Base-by-base conservation (phyloP, 2,797 vertebrate species). In the Columba guinea region DNA sequence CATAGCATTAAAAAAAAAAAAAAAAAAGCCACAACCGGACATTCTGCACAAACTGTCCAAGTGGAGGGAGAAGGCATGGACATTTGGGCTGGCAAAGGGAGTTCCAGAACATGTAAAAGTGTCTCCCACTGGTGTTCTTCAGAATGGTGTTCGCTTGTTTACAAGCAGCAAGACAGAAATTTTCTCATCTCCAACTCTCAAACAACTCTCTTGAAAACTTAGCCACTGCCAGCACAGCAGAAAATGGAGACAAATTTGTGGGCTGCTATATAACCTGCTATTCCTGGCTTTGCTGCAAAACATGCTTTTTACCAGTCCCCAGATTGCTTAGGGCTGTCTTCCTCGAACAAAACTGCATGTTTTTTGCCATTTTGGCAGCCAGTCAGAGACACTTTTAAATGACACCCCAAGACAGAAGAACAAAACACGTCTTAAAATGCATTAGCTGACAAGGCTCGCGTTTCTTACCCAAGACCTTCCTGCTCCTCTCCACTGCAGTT, bases 401-500 rank as follows among this genome's bases (percentile, higher is more conserved):
- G 16, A 2, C 12, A 13, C 6, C 5, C 5, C 5, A 23, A 44
- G 5, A 1, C 2, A 5, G 3, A 22, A 69, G 26, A 37, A 4
- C 7, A 35, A 35, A 24, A 5, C 3, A 7, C 1, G 0, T 6
- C 37, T 30, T 34, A 35, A 74, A 84, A 48, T 0, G 7, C 32
- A 26, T 15, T 10, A 51, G 7, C 9, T 26, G 7, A 34, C 37
- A 13, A 24, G 1, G 4, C 3, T 4, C 6, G 9, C 13, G 1
- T 2, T 30, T 56, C 97, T 97, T 90, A 99, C 99, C 99, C 27
- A 99, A 95, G 12, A 97, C 97, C 46, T 96, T 98, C 53, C 98
- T 98, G 97, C 99, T 99, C 94, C 99, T 99, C 96, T 99, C 99
- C 59, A 99, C 98, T 4, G 99, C 99, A 30, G 99, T 99, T 87